Base-by-base conservation (phyloP, 2,888 invertebrate genomes). In the Cephus rjabovi region DNA sequence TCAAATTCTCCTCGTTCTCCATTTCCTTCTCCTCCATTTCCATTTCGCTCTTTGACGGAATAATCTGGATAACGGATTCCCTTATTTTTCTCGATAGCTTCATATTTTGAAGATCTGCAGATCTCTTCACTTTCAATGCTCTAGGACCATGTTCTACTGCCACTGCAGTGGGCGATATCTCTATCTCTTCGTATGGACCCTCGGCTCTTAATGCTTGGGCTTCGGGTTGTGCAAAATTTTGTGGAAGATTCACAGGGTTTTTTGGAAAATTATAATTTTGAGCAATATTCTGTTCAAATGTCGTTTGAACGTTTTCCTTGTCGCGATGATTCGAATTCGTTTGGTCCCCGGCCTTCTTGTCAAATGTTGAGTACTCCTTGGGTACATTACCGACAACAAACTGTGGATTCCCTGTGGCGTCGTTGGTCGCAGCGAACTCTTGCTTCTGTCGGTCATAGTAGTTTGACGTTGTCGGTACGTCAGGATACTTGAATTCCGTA, bases 331-430 rank as follows among this genome's bases (percentile, higher is more conserved):
- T 77, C 74, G n/a, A 77, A 30, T 34, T 15, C 73, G 56, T 69
- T n/a, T 76, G 74, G 23, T 74, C 71, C 31, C 79, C 82, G 1
- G 56, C 33, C 9, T 81, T 76, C 23, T 84, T 85, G 15, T 85
- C 82, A 31, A 81, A 85, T 1, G 78, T 76, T 0, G 81, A 78
- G 76, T 90, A 91, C 80, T 94, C 94, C 87, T 95, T 94, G 0
- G 95, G 94, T 1, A 95, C 92, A 84, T 93, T 95, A 0, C 95
- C 95, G 2, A 95, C 95, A 0, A 95, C 95, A 89, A 95, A 95
- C 87, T 95, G 94, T 75, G 90, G 81, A 81, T 91, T 86, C 0
- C 76, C 83, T 37, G 75, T 31, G 12, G 23, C 76, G 73, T 80
- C 84, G 69, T 81, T 77, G 12, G 78, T 75, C 82, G 79, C 40